Evolutionary conservation across 2,113 vertebrate species (phyloP).

Genomic region (Montifringilla adamsi): DNA sequence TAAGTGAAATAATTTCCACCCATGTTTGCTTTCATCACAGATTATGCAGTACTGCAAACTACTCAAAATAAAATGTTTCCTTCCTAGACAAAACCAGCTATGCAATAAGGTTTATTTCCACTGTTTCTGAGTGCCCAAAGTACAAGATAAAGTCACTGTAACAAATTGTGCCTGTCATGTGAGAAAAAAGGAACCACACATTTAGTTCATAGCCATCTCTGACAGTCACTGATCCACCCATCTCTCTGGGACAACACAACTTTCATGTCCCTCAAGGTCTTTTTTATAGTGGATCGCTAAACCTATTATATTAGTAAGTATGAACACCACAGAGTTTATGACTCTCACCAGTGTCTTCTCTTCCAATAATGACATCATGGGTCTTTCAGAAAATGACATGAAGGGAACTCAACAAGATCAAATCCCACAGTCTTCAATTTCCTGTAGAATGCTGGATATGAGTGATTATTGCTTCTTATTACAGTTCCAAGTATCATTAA

Average conservation of each 20-base stretch:
- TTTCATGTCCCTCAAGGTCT: neutral
- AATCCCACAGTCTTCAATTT: neutral
- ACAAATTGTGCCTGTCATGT: neutral
- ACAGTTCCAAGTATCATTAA: neutral
- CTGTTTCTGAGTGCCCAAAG: neutral
- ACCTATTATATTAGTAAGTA: neutral
- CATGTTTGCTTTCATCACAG: conserved; percentile 44
- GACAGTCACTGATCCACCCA: neutral
- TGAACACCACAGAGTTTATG: neutral
- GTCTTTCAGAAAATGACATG: neutral
- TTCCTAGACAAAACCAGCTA: neutral
- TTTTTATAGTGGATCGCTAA: neutral
- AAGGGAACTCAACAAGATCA: neutral
- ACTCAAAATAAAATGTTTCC: conserved; percentile 24
- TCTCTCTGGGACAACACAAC: neutral
- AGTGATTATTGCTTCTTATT: neutral
- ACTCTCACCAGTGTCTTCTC: neutral
- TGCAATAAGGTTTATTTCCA: neutral
- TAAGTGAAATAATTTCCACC: conserved; percentile 41
- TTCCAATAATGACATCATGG: neutral
- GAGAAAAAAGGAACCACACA: neutral
- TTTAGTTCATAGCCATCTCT: neutral
- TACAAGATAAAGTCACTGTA: neutral
- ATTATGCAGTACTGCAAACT: neutral
- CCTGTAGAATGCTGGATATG: neutral